Base-by-base conservation (phyloP, 2,113 vertebrate species). In the Entelurus aequoreus region DNA sequence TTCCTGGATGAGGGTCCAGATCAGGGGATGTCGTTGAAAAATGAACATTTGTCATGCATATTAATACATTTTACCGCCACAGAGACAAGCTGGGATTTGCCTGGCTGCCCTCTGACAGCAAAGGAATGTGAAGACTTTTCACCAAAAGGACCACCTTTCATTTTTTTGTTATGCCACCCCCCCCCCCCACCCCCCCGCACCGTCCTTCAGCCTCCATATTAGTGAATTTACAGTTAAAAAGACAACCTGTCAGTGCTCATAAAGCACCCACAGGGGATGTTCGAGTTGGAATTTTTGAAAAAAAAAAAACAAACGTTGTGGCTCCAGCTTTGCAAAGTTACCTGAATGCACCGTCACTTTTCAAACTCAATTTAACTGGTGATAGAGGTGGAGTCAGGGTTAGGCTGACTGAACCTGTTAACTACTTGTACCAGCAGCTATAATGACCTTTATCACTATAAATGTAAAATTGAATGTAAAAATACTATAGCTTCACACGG, bases 121-220 rank as follows among this genome's bases (percentile, higher is more conserved):
- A 75, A 66, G 87, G 88, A 91, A 91, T 90, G 89, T 86, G 83
- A 86, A 73, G 8, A 78, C 62, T 85, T 87, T 82, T 81, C 68
- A 80, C 80, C 63, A 75, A 78, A 81, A 66, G 75, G 73, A 76
- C 79, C 84, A 87, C 83, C 79, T 88, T 82, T 84, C 70, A 63
- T 73, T 85, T 79, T 68, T 57, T 79, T 68, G 40, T 55, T 49
- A 71, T 63, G 60, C 66, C 67, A 65, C 60, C 19, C 67, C 75
- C 69, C 53, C 50, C 77, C 73, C 73, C 72, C 66, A n/a, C 56
- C 1, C 3, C 21, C 21, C 21, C 21, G 3, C 53, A 52, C 19
- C 1, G 13, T 10, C 35, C 28, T 35, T 42, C 57, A n/a, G 37
- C 72, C 65, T 59, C 49, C 40, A 60, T 66, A 77, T 78, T 71